Conservation (phyloP, 2,888 invertebrate genomes). For the Petrolisthes cinctipes region DNA sequence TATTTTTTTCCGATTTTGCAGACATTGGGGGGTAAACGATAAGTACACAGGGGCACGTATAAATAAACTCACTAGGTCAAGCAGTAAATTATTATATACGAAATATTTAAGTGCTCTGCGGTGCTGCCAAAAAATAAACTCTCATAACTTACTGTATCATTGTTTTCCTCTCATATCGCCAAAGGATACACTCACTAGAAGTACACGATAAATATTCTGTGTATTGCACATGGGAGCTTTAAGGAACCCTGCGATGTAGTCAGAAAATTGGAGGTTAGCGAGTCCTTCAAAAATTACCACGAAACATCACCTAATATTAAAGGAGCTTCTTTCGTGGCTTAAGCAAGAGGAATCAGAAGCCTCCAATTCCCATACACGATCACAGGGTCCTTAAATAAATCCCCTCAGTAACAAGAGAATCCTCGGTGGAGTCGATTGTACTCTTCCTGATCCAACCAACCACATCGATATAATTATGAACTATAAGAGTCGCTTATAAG, state of each 20-base stretch:
- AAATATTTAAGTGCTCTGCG: constrained; percentile 9
- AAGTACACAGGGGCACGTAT: neutral
- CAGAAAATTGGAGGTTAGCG: too few species aligned
- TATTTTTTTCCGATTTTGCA: neutral
- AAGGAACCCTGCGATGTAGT: too few species aligned
- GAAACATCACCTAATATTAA: too few species aligned
- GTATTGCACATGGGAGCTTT: constrained; percentile 44
- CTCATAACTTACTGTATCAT: constrained; percentile 13
- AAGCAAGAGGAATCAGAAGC: too few species aligned
- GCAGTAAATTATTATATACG: neutral
- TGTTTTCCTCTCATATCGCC: constrained; percentile 37
- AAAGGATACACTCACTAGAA: constrained; percentile 43
- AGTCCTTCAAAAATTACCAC: too few species aligned
- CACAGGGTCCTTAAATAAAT: neutral
- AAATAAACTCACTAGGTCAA: neutral
- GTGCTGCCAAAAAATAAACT: constrained; percentile 24
- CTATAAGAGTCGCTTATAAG: too few species aligned
- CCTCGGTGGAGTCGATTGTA: neutral
- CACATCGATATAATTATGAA: too few species aligned
- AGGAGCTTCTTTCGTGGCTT: too few species aligned
- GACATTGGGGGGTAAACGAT: neutral
- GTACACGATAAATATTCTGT: constrained; percentile 48
- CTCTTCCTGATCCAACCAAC: too few species aligned
- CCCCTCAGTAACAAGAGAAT: neutral
- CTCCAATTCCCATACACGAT: too few species aligned